These are phyloP conservation scores for Andricus curvator DNA, from an alignment of 2,888 invertebrate genomes.

Conservation along the genomic window DNA sequence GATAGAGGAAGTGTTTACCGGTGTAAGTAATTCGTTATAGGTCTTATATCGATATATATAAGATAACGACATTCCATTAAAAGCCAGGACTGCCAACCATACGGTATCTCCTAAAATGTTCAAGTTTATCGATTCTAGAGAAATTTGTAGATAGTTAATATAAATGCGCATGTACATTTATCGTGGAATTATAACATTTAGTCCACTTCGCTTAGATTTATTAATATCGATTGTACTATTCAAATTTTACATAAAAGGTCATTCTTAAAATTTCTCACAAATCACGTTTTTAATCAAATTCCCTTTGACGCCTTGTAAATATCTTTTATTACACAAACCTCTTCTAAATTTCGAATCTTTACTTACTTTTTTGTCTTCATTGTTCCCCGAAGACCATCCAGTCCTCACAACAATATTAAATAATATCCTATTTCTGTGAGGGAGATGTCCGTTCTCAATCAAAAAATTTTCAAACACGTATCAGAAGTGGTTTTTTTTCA, in stretches of 20 bases:
- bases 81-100: constrained; percentile 71
- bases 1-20: constrained; percentile 38
- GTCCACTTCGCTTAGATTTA: constrained; percentile 29
- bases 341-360: neutral
- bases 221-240: constrained; percentile 31
- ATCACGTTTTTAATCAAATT: constrained; percentile 33
- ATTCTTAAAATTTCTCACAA: constrained; percentile 26
- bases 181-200: constrained; percentile 17
- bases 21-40: constrained; percentile 41
- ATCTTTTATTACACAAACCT: constrained; percentile 7
- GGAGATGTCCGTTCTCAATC: neutral
- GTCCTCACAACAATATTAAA: too few species aligned
- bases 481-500: neutral
- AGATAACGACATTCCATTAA: constrained; percentile 69
- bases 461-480: neutral
- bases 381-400: neutral
- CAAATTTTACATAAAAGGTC: constrained; percentile 31
- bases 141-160: constrained; percentile 39
- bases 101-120: constrained; percentile 39
- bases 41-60: constrained; percentile 44
- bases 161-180: constrained; percentile 33
- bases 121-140: constrained; percentile 38
- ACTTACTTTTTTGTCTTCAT: neutral
- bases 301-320: constrained; percentile 28
- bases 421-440: too few species aligned